Evolutionary conservation across 2,113 vertebrate genomes (phyloP).

Genomic region (Centropus bengalensis): DNA sequence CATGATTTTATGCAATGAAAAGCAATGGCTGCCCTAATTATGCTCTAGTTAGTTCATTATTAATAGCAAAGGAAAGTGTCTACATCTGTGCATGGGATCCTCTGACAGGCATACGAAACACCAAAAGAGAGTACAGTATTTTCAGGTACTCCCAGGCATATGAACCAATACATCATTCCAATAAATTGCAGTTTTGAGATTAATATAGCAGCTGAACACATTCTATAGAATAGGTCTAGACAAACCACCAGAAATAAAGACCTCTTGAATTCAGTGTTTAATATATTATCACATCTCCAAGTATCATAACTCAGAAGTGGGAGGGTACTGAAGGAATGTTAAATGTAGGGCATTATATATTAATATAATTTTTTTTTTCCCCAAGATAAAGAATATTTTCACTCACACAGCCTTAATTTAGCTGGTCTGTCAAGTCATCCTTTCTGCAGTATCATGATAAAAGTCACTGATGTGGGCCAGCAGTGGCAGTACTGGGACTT

Average conservation of each 20-base stretch:
- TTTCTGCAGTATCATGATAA: conserved; percentile 36
- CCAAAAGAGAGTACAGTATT: background rate
- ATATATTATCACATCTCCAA: conserved; percentile 11
- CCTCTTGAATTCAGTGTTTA: conserved; percentile 1
- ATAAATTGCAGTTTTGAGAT: conserved; percentile 7
- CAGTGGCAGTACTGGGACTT: background rate
- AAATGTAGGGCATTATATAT: conserved; percentile 36
- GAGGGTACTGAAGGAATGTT: conserved; percentile 61
- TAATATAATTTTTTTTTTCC: conserved; percentile 56
- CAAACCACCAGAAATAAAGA: background rate
- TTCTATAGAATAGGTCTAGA: background rate
- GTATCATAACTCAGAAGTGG: conserved; percentile 29
- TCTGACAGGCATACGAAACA: background rate
- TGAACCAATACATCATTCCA: background rate
- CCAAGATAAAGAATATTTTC: conserved; percentile 35
- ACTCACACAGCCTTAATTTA: background rate
- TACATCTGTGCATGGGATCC: background rate
- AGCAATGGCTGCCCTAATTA: conserved; percentile 35
- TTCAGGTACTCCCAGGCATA: background rate
- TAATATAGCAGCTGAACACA: background rate
- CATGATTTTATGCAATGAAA: background rate
- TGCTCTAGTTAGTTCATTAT: conserved; percentile 13
- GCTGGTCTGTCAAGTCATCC: conserved; percentile 6
- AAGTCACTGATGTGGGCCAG: conserved; percentile 32
- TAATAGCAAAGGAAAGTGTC: background rate